Percentiles rank a stretch among this genome's conserved stretches.
Conservation (phyloP, 2,888 invertebrate species). For the Xestia xanthographa region DNA sequence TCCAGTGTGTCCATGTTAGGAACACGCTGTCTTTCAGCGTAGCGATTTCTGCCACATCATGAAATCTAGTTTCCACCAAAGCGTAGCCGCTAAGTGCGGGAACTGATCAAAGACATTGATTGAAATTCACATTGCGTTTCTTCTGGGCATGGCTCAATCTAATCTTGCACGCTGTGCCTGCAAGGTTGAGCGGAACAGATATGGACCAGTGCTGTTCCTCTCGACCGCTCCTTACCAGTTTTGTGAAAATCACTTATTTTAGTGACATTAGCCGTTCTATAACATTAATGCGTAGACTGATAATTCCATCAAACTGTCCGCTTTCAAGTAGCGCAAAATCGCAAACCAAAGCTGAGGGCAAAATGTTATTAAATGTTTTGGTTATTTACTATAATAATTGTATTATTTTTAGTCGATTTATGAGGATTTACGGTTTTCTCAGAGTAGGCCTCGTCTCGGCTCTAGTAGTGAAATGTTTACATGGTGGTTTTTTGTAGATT, state of each 20-base stretch:
- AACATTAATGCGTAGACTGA: background rate
- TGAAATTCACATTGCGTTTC: background rate
- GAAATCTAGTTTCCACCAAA: background rate
- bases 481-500: constrained; percentile 6
- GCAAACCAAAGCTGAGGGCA: background rate
- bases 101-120: background rate
- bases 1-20: no score
- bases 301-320: background rate
- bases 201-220: background rate
- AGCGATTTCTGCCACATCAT: background rate
- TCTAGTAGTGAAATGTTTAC: constrained; percentile 13
- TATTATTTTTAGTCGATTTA: constrained; percentile 26
- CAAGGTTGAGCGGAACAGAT: no score
- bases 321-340: background rate
- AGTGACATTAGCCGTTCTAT: background rate
- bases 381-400: no score
- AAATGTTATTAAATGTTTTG: no score
- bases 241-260: background rate
- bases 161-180: background rate
- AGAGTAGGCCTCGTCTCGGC: background rate
- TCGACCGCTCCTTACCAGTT: background rate
- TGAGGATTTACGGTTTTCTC: constrained; percentile 6
- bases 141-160: background rate
- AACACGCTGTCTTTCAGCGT: background rate
- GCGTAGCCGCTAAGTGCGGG: no score